A percentile compares a stretch with the other conserved stretches of the same genome.
Evolutionary conservation across 2,888 invertebrate species (phyloP).

Genomic region (Phengaris alcon): DNA sequence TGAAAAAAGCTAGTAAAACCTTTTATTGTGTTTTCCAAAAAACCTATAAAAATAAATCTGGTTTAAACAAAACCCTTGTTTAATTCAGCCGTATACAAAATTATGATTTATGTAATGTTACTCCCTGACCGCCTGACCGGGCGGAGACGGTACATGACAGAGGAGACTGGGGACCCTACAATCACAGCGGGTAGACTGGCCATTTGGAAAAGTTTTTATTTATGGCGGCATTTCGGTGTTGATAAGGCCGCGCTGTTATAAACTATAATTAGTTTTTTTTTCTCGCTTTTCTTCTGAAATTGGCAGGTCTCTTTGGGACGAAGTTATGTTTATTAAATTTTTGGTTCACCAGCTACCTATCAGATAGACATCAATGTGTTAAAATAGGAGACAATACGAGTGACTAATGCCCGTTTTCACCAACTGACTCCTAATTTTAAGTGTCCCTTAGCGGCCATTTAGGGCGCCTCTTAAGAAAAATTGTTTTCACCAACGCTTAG

Average conservation of each 20-base stretch:
- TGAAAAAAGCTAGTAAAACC: too few species aligned
- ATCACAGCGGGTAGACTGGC: background rate
- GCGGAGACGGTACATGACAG: background rate
- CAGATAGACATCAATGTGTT: too few species aligned
- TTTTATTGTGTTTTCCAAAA: too few species aligned
- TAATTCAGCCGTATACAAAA: background rate
- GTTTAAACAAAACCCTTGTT: background rate
- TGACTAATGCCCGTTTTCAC: too few species aligned
- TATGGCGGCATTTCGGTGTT: constrained; percentile 26
- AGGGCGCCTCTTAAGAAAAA: too few species aligned
- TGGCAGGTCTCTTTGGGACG: background rate
- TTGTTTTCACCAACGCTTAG: too few species aligned
- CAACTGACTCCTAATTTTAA: too few species aligned
- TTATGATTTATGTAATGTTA: background rate
- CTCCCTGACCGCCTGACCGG: background rate
- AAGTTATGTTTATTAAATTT: background rate
- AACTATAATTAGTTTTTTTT: constrained; percentile 4
- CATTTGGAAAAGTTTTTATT: constrained; percentile 39
- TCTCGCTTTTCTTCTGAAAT: background rate
- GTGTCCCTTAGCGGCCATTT: too few species aligned
- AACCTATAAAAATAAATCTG: background rate
- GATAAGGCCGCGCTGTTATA: background rate
- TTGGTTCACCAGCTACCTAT: too few species aligned
- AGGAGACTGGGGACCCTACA: background rate
- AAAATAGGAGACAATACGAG: too few species aligned